Base-by-base conservation (phyloP, 1,140 invertebrate genomes). In the Danaus plexippus region DNA sequence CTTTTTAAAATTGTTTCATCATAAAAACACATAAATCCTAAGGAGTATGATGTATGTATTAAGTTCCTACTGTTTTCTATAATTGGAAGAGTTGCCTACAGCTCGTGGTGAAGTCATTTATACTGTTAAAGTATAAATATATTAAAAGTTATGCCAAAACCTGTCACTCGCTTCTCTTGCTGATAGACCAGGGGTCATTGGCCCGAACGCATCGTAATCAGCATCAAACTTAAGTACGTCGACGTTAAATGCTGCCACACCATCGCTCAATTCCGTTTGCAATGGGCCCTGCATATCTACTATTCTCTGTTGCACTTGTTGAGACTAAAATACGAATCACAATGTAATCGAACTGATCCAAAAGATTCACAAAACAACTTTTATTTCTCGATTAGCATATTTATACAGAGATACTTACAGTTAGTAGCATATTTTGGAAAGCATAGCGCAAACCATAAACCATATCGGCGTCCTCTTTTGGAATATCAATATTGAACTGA, bases 151-250 rank as follows among this genome's bases (percentile, higher is more conserved):
- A 15, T 15, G 15, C 15, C 15, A 15, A 15, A 15, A 91, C 90
- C 91, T 89, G 76, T 96, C 94, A 65, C 94, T 95, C 7, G 95
- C 95, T 84, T 96, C 95, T 77, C 92, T 90, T 8, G 95, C 94
- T 9, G 92, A 80, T 13, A 96, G 89, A 10, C 94, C 95, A 45
- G 92, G 89, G 4, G 94, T 90, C 94, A 96, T 94, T 0, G 95
- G 95, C 9, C 95, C 95, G 76, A 90, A 92, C 0, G 84, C 71
- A 60, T 93, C 92, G 82, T 93, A 95, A 68, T 96, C 94, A 2
- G 80, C 78, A 61, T 92, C 89, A 77, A 95, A 96, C 57, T 92
- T 88, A 32, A 90, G 78, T 2, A 93, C 90, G 59, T 95, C 93
- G 13, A 85, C 75, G 51, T 89, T 87, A 70, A 97, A 94, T 41